Conservation (phyloP, 2,113 vertebrate genomes). For the Diglossa brunneiventris region DNA sequence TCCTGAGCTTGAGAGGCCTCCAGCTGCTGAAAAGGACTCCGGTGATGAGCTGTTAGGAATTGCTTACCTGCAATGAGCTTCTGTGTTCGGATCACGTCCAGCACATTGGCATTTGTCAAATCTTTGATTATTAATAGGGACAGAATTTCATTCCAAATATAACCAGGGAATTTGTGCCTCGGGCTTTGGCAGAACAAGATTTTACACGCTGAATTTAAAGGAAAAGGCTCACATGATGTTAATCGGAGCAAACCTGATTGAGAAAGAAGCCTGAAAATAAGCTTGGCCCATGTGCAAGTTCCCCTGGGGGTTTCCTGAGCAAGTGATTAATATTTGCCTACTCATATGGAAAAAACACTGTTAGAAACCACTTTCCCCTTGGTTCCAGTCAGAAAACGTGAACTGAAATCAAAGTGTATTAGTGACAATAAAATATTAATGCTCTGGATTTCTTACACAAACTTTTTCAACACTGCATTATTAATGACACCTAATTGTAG, state of each 20-base stretch:
- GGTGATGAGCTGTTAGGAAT: background rate
- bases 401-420: conserved; percentile 5
- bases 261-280: background rate
- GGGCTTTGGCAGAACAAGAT: background rate
- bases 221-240: background rate
- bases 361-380: background rate
- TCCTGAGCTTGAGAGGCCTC: background rate
- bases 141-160: background rate
- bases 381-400: background rate
- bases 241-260: background rate
- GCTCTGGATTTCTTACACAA: background rate
- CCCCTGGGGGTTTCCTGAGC: background rate
- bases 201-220: background rate
- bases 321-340: conserved; percentile 3
- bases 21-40: background rate
- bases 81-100: background rate
- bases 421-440: conserved; percentile 31
- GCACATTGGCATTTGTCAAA: background rate
- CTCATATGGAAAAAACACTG: background rate
- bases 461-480: background rate
- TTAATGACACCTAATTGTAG: conserved; percentile 28
- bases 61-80: background rate
- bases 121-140: background rate
- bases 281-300: background rate
- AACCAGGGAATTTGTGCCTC: background rate